Evolutionary conservation across 2,113 vertebrate genomes (phyloP).

Genomic region (Gymnocephalus cernua): DNA sequence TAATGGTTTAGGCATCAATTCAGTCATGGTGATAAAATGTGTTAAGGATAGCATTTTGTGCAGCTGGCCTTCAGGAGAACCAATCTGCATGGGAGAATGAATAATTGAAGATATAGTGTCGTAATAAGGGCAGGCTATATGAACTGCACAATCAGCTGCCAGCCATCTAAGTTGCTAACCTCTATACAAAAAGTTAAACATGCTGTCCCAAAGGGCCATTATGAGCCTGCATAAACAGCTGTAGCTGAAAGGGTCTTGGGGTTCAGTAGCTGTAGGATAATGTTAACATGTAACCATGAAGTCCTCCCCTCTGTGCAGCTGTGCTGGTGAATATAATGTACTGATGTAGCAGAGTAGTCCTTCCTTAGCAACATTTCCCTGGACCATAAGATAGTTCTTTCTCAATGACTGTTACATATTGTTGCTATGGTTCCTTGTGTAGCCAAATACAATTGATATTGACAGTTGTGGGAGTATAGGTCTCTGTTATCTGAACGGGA

Average conservation of each 20-base stretch:
- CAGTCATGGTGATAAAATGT: conserved; percentile 6
- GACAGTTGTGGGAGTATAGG: not conserved
- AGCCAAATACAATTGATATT: conserved; percentile 1
- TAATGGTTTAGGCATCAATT: conserved; percentile 6
- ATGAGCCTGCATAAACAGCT: conserved; percentile 55
- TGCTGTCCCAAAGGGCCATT: conserved; percentile 51
- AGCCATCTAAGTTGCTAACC: conserved; percentile 31
- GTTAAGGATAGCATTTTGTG: conserved; percentile 15
- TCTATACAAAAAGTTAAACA: conserved; percentile 46
- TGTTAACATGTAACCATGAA: conserved; percentile 65
- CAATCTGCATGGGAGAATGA: conserved; percentile 28
- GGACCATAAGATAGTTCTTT: not conserved
- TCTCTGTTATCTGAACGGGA: conserved; percentile 16
- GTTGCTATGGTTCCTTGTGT: not conserved
- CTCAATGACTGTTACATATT: not conserved
- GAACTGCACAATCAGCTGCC: conserved; percentile 37
- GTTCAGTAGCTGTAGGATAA: conserved; percentile 65
- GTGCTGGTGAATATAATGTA: conserved; percentile 6
- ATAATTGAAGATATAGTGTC: conserved; percentile 29
- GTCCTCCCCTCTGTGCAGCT: conserved; percentile 17
- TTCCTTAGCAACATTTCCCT: not conserved
- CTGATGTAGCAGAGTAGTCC: not conserved
- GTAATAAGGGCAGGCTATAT: conserved; percentile 15
- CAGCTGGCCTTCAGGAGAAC: conserved; percentile 4
- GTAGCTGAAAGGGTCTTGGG: conserved; percentile 58